Evolutionary conservation across 1,140 invertebrate species (phyloP), one percentile per base, ranked within the genome.

Genomic region (Vanessa tameamea): DNA sequence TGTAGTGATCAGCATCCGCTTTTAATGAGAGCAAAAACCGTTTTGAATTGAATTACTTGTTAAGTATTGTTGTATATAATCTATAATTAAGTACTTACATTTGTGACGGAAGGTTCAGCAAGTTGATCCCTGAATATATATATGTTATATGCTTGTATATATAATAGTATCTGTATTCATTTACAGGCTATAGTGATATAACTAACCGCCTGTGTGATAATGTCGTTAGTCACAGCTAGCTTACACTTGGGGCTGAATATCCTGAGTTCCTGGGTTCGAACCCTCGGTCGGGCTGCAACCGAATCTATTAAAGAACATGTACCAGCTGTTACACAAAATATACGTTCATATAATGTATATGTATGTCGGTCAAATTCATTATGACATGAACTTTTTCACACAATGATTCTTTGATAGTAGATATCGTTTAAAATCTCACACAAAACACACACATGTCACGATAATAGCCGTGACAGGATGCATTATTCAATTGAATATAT

Each of bases 401-500:
- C 26, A 31, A 31, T 6, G 26, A 31, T 31, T 31, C 26, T 31
- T 31, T 1, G 26, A 51, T 37, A 61, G 43, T 43, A 12, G 57
- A 6, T 61, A 37, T 37, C 37, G 31, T 61, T 61, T 61, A 61
- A 37, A 61, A 61, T 37, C 57, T 26, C 57, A 61, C 57, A 37
- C 57, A n/a, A 13, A 37, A 65, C 48, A 69, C 77, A 72, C 26
- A 31, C 26, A 31, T 31, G 6, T 70, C 64, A 76, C 59, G 69
- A 73, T 73, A 76, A 76, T 76, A 53, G 71, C 55, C 64, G 75
- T 69, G 43, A 69, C 78, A 82, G 80, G 80, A 82, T 78, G 64
- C 72, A 82, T 83, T 83, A 83, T 83, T 81, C 82, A 83, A 83
- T 83, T 81, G 78, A 76, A 73, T 73, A 73, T 66, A 79, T 77